Base-by-base conservation (phyloP, 2,888 invertebrate species). In the Diadromus collaris region DNA sequence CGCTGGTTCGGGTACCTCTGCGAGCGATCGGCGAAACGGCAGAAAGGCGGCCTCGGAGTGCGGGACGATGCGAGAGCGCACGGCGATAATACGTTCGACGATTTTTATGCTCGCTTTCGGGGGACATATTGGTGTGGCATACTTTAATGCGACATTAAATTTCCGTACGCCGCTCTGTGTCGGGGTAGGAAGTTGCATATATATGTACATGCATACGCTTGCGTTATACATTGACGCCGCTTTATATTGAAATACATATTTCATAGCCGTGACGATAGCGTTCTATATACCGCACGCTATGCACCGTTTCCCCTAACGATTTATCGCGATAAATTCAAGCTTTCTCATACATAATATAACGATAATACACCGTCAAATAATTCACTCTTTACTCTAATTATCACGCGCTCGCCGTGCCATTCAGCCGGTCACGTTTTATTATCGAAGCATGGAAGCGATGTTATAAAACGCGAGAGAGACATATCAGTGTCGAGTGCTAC, bases 181-280 rank as follows among this genome's bases (percentile, higher is more conserved):
- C 46, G 29, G 29, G 67, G 16, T 19, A 51, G 13, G 38, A n/a
- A 24, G 27, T 10, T 32, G 44, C 32, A 63, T 41, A 41, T 29
- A 67, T 27, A 51, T 61, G 56, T 46, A 46, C 44, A 58, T 68
- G 56, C 69, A 68, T 46, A 73, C 58, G 56, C 82, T 71, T 71
- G 78, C 76, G 81, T 84, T 85, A 83, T 84, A 83, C 85, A 86
- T 85, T 79, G 83, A 81, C 80, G 82, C 79, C 81, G 82, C 78
- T 83, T 80, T 85, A 84, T 88, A 88, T 89, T 88, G 85, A 87
- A 88, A 88, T 88, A 85, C 88, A 88, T 89, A 88, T 88, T 88
- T 88, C 85, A 88, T 87, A 83, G 78, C 74, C 82, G 77, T 82
- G 88, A 86, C 85, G 84, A 87, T 86, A 85, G 82, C 60, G 74